Percentiles rank a stretch among this genome's conserved stretches.
Evolutionary conservation across 1,140 invertebrate species (phyloP).

Genomic region (Pseudomyrmex flavicornis): DNA sequence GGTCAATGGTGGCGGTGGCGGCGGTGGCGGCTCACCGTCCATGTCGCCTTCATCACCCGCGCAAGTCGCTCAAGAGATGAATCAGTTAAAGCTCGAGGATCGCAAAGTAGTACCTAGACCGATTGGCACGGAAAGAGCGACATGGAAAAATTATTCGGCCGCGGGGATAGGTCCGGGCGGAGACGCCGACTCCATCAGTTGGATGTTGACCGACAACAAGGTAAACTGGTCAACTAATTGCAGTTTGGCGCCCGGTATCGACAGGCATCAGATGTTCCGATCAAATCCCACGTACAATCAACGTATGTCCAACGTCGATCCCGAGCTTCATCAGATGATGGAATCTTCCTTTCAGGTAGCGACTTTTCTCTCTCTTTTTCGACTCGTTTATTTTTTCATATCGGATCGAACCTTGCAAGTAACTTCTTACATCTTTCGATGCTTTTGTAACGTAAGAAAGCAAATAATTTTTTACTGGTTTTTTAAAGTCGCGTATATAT

Average conservation of each 20-base stretch:
- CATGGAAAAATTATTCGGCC: conserved; percentile 86
- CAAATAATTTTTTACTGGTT: too few species aligned
- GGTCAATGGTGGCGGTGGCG: too few species aligned
- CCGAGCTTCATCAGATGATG: conserved; percentile 83
- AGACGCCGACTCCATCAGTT: conserved; percentile 86
- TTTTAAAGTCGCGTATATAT: too few species aligned
- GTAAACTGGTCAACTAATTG: conserved; percentile 77
- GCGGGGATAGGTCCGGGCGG: conserved; percentile 78
- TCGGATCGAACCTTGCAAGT: too few species aligned
- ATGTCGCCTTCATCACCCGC: conserved; percentile 86
- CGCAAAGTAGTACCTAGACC: conserved; percentile 89
- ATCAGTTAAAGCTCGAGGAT: conserved; percentile 86
- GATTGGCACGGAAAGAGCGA: conserved; percentile 90
- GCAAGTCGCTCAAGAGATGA: conserved; percentile 79
- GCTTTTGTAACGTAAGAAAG: too few species aligned
- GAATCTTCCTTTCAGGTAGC: conserved; percentile 84
- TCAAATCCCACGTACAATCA: conserved; percentile 79
- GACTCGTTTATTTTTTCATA: too few species aligned
- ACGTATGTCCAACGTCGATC: conserved; percentile 80
- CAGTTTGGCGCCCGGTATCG: conserved; percentile 75
- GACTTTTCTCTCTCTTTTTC: not conserved
- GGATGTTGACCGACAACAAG: conserved; percentile 87
- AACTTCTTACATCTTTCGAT: too few species aligned
- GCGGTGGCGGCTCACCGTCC: conserved; percentile 87
- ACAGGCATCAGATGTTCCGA: conserved; percentile 82